Conservation (phyloP, 2,888 invertebrate genomes). For the Drosophila suboccidentalis region DNA sequence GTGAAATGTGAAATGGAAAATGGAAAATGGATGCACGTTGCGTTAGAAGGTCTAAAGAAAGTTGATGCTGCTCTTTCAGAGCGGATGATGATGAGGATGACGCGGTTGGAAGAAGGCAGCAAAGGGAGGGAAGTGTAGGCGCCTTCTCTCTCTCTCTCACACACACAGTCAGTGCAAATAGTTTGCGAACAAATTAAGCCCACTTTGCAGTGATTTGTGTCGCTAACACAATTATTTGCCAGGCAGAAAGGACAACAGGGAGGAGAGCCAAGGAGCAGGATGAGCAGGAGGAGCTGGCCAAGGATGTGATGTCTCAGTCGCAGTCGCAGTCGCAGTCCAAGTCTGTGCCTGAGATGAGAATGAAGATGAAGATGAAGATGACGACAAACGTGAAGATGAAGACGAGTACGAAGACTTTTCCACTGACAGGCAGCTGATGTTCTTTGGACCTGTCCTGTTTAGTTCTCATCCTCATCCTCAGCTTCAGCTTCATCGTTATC, state of each 20-base stretch:
- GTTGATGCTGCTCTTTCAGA: constrained; percentile 7
- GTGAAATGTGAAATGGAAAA: constrained; percentile 1
- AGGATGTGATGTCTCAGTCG: constrained; percentile 12
- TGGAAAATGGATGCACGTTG: constrained; percentile 5
- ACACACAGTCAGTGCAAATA: constrained; percentile 41
- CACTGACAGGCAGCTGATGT: constrained; percentile 22
- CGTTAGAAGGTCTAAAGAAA: constrained; percentile 1
- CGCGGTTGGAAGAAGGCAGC: not conserved
- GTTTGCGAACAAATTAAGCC: constrained; percentile 65
- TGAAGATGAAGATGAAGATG: not conserved
- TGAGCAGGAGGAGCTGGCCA: not conserved
- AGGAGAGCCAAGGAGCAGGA: not conserved
- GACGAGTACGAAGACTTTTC: not conserved
- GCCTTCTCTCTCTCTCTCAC: not conserved
- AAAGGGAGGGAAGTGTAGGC: not conserved
- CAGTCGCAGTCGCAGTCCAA: not conserved
- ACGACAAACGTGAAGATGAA: not conserved
- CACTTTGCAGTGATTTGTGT: constrained; percentile 70
- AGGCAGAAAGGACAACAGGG: constrained; percentile 3
- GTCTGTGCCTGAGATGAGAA: constrained; percentile 4
- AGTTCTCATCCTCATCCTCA: constrained; percentile 8
- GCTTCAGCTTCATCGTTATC: not conserved
- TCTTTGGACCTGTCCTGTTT: constrained; percentile 7
- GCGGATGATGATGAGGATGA: not conserved
- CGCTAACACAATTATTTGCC: constrained; percentile 72